A percentile compares a stretch with the other conserved stretches of the same genome.
Conservation (phyloP, 2,888 invertebrate species). For the Patella pellucida region DNA sequence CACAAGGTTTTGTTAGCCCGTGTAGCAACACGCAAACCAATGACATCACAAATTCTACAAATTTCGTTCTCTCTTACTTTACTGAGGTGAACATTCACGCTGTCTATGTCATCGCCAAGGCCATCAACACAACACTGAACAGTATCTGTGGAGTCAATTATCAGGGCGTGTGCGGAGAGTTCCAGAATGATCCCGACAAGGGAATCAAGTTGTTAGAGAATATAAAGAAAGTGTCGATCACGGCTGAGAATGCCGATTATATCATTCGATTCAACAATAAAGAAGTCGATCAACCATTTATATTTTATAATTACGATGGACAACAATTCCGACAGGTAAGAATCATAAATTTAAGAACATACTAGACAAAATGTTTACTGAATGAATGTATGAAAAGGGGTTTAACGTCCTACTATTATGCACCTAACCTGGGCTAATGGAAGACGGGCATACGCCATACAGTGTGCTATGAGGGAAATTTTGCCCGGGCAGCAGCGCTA, state of each 20-base stretch:
- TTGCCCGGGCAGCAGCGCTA: too few species aligned
- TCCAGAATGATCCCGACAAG: conserved; percentile 46
- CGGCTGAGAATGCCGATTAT: conserved; percentile 32
- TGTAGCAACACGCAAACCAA: conserved; percentile 33
- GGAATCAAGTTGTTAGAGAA: conserved; percentile 45
- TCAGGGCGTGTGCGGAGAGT: conserved; percentile 52
- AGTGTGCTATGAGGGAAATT: too few species aligned
- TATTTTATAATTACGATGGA: conserved; percentile 43
- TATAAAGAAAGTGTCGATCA: conserved; percentile 44
- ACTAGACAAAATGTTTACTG: too few species aligned
- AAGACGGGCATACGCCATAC: too few species aligned
- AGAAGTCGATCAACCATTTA: conserved; percentile 36
- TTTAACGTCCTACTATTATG: too few species aligned
- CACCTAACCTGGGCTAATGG: too few species aligned
- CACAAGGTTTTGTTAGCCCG: conserved; percentile 10
- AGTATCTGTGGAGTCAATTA: conserved; percentile 55
- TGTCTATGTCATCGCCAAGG: conserved; percentile 56
- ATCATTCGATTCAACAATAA: conserved; percentile 31
- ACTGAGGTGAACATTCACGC: conserved; percentile 46
- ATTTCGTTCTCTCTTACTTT: conserved; percentile 45
- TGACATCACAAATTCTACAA: conserved; percentile 39
- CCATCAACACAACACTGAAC: conserved; percentile 51
- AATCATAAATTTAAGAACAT: too few species aligned
- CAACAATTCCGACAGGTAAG: conserved; percentile 26
- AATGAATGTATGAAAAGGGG: too few species aligned